These are phyloP conservation scores for Carposina sasakii DNA, from an alignment of 1,140 invertebrate genomes.

Conservation along the genomic window DNA sequence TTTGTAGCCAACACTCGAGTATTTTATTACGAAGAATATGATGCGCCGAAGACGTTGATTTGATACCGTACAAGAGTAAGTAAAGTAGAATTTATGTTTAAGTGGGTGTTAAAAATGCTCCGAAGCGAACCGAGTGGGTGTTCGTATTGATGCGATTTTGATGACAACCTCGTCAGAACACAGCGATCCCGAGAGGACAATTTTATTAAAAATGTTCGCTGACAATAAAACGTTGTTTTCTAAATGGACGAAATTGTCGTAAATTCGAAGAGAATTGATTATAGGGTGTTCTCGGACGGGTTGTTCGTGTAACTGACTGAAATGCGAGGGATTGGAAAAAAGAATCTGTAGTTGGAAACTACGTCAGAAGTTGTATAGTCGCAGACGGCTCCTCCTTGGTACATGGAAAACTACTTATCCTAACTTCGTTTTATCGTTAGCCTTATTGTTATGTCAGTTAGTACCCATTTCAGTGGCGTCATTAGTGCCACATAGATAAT, in stretches of 20 bases:
- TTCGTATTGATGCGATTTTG: slow-evolving; percentile 46
- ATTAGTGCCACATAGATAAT: slow-evolving; percentile 41
- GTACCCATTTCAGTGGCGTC: slow-evolving; percentile 39
- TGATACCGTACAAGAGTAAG: slow-evolving; percentile 32
- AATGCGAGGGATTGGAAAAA: background rate
- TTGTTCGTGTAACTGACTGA: background rate
- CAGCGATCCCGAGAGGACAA: slow-evolving; percentile 16
- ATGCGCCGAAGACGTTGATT: slow-evolving; percentile 28
- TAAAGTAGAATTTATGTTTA: slow-evolving; percentile 42
- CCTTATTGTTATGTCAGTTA: slow-evolving; percentile 53
- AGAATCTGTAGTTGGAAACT: background rate
- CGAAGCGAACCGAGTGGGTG: slow-evolving; percentile 24
- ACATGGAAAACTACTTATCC: slow-evolving; percentile 69
- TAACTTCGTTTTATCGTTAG: slow-evolving; percentile 61
- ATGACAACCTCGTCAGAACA: slow-evolving; percentile 29
- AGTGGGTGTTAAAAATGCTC: slow-evolving; percentile 48
- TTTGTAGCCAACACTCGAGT: slow-evolving; percentile 27
- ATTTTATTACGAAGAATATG: slow-evolving; percentile 38
- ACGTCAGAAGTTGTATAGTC: slow-evolving; percentile 19
- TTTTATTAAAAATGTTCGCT: slow-evolving; percentile 35
- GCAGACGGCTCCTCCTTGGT: slow-evolving; percentile 30
- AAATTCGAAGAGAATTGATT: slow-evolving; percentile 33
- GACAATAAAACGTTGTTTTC: slow-evolving; percentile 25
- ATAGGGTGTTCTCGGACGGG: slow-evolving; percentile 3
- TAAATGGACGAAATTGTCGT: slow-evolving; percentile 32